phyloP scores from a whole-genome alignment of 2,113 vertebrate species.

The Plotosus lineatus region DNA sequence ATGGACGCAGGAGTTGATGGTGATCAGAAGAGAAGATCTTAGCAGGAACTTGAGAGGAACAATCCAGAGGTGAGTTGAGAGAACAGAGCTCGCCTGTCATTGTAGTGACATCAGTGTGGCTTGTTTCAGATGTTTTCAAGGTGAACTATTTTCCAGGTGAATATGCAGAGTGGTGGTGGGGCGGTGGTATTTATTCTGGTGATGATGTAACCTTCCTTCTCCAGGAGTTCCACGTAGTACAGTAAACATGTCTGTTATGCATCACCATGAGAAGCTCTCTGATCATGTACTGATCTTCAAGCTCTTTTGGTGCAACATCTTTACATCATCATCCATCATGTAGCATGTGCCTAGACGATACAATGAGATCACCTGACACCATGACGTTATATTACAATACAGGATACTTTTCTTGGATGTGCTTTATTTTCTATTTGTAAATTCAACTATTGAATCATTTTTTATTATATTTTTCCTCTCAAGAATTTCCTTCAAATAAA shows the following conservation, averaged over 20 bases:
- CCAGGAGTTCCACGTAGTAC: not conserved
- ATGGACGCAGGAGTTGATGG: not conserved
- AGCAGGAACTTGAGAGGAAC: slow-evolving; percentile 9
- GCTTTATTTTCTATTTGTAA: not conserved
- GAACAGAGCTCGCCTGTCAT: not conserved
- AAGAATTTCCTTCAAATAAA: no score
- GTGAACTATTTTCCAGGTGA: no score
- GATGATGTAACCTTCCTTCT: not conserved
- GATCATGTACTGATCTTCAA: not conserved
- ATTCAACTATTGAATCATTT: no score
- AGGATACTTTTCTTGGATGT: not conserved
- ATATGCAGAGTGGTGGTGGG: not conserved
- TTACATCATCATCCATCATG: not conserved
- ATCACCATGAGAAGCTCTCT: not conserved
- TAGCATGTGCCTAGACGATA: not conserved
- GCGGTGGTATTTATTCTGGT: no score
- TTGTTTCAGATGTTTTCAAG: not conserved
- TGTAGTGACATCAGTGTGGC: not conserved
- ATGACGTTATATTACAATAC: not conserved
- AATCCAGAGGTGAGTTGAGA: slow-evolving; percentile 3
- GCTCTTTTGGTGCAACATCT: not conserved
- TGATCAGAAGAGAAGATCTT: not conserved
- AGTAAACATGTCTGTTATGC: not conserved
- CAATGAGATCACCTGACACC: not conserved
- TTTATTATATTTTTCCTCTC: no score